Evolutionary conservation across 2,113 vertebrate species (phyloP), one percentile per base, ranked within the genome.

Genomic region (Macroglossus sobrinus): DNA sequence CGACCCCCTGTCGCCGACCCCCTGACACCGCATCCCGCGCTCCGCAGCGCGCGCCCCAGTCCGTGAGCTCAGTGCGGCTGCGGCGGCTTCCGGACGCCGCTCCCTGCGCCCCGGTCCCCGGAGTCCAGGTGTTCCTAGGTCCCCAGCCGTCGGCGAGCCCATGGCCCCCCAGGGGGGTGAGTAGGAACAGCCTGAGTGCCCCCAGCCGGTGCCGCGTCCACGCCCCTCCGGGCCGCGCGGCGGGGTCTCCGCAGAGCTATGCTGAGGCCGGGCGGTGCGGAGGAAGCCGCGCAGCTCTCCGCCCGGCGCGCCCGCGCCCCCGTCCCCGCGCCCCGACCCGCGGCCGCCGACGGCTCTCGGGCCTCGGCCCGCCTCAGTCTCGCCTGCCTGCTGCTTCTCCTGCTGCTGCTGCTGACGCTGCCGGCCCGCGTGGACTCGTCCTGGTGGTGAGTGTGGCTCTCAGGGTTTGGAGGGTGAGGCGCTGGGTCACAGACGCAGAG

Each of bases 401-500:
- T 98, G 96, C 94, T 99, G 95, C 98, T 99, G 87, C 98, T 99
- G 97, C 99, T 99, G 96, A 98, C 99, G 93, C 98, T 99, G 91
- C 99, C 99, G 87, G 99, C 99, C 95, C 98, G 99, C 92, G 99
- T 99, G 91, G 99, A 99, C 95, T 99, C 99, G 75, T 99, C 99
- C 78, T 99, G 99, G 99, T 99, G 99, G 99, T 99, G 97, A 99
- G 99, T 98, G 87, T 2, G 76, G 79, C 15, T n/a, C n/a, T 16
- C 12, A 1, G 64, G 82, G 30, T 6, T 22, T 47, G 90, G 63
- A 21, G 93, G 87, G 53, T 14, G 64, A 72, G 43, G 71, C 38
- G 30, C 21, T 2, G 76, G 91, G 81, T 55, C 24, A 5, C 13
- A 24, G 35, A 63, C 64, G 78, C 19, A 28, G 53, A n/a, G 38